Evolutionary conservation across 2,797 vertebrate genomes (phyloP), one percentile per base, ranked within the genome.

Genomic region (Babyrousa celebensis): DNA sequence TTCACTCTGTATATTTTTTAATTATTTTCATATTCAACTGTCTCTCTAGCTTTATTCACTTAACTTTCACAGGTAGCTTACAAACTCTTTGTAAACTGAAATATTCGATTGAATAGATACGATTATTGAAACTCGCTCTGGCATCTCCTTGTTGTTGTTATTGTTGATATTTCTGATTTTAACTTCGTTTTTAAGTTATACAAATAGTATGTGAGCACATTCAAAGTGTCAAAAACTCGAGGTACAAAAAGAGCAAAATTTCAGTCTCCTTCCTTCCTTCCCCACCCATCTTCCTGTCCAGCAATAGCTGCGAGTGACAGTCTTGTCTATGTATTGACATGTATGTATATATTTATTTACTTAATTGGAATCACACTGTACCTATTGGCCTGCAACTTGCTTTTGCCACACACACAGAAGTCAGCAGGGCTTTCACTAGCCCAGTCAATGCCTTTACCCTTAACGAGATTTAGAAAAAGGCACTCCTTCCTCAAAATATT

Each of bases 261-360:
- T 58, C 27, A 52, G 70, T 75, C 40, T 67, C 48, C 70, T 43
- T 65, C 77, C 68, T 27, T 10, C 36, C 36, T 75, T 83, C 36
- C 27, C 27, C 27, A 36, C 40, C 29, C 25, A 11, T 12, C 21
- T 23, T 68, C 25, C 82, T 58, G 48, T 40, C 72, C 27, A 48
- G 71, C 15, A 25, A 48, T 0, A 58, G 5, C 32, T 36, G 3
- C 29, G 27, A 6, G 2, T 20, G 18, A 36, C 8, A 0, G 0
- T 52, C 54, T 52, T 70, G 23, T 62, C 83, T 36, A 29, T 16
- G 6, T 6, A 29, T 14, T 36, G 43, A 40, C 16, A 27, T 17
- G 1, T 29, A 62, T 12, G 29, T 32, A 79, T 23, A 4, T 23
- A 70, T 17, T 48, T 21, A 32, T 36, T 36, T 36, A 36, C 29